These are phyloP conservation scores for Patagioenas fasciata DNA, from an alignment of 2,113 vertebrate genomes.

Conservation along the genomic window DNA sequence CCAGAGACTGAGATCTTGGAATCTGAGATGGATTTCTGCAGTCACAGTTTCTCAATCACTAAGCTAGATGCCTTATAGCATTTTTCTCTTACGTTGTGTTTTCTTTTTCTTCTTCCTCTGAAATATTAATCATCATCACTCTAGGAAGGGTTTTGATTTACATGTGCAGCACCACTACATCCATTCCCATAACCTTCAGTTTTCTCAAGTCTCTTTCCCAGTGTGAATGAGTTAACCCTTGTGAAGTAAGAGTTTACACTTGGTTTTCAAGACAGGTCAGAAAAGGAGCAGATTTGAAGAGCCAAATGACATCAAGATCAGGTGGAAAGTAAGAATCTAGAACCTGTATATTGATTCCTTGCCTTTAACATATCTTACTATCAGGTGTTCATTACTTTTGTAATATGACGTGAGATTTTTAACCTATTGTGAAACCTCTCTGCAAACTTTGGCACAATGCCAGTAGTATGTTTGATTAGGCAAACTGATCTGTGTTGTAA, in stretches of 20 bases:
- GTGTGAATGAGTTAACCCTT: background rate
- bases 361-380: background rate
- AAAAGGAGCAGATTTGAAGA: background rate
- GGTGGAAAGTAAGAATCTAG: background rate
- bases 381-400: background rate
- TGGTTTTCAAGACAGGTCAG: background rate
- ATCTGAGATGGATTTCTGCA: background rate
- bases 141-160: background rate
- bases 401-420: background rate
- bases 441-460: background rate
- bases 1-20: background rate
- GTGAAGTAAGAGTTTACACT: background rate
- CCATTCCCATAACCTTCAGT: background rate
- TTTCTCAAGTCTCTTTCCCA: background rate
- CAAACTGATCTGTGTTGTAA: background rate
- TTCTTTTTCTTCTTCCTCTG: too few relatives aligned
- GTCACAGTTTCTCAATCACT: background rate
- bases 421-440: background rate
- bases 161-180: background rate
- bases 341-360: background rate
- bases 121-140: background rate
- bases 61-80: fast-evolving
- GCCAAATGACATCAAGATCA: background rate
- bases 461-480: background rate
- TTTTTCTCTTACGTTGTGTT: background rate